Conservation (phyloP, 2,797 vertebrate genomes). For the Mionectes olivaceus region DNA sequence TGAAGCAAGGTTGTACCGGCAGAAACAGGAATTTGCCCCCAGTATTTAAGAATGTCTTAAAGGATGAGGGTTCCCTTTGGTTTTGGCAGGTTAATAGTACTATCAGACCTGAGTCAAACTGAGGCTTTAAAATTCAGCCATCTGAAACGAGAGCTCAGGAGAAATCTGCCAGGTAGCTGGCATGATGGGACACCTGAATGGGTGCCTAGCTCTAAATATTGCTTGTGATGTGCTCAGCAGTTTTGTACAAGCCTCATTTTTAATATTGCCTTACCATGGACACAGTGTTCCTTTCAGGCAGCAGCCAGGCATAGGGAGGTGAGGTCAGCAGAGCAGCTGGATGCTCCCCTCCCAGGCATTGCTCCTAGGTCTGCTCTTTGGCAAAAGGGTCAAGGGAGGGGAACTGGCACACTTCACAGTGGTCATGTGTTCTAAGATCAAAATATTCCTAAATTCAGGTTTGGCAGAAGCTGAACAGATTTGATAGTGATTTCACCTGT, state of each 20-base stretch:
- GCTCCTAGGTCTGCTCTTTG: neutral
- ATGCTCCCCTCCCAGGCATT: neutral
- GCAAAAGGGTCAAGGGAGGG: neutral
- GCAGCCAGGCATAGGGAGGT: neutral
- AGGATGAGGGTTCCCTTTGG: neutral
- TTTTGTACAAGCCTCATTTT: constrained; percentile 4
- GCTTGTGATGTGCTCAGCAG: neutral
- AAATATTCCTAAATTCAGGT: neutral
- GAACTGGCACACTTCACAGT: neutral
- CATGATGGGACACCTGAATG: neutral
- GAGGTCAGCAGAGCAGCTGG: neutral
- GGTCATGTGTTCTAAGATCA: neutral
- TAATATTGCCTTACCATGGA: neutral
- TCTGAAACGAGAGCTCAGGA: constrained; percentile 12
- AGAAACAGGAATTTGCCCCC: neutral
- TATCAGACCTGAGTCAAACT: neutral
- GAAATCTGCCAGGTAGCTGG: constrained; percentile 8
- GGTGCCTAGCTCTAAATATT: neutral
- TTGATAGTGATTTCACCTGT: neutral
- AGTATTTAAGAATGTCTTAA: neutral
- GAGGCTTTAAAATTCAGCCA: neutral
- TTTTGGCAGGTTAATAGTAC: constrained; percentile 27
- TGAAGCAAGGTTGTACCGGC: neutral
- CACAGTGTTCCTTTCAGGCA: neutral
- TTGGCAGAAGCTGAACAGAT: neutral